Evolutionary conservation across 2,797 vertebrate genomes (phyloP).

Genomic region (Cuculus canorus): DNA sequence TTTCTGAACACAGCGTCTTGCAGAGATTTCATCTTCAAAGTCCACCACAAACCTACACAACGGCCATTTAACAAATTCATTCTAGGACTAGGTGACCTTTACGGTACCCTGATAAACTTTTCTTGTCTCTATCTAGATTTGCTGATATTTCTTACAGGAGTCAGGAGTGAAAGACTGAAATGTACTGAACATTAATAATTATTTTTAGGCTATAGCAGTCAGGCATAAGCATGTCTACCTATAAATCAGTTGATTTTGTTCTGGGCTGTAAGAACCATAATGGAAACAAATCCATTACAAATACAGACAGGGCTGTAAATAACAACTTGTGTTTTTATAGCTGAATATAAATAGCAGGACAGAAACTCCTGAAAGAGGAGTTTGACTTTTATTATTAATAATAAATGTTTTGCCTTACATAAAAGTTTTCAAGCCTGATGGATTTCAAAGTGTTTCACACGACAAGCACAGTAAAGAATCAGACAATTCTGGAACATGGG

Average conservation of each 20-base stretch:
- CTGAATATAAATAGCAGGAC: slow-evolving; percentile 6
- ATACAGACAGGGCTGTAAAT: background rate
- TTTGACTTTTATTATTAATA: slow-evolving; percentile 4
- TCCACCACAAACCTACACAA: background rate
- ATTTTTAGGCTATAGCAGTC: background rate
- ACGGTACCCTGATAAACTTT: background rate
- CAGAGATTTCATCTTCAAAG: background rate
- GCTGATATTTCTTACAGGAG: background rate
- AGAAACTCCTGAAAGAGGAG: background rate
- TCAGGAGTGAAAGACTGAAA: background rate
- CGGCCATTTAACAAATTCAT: background rate
- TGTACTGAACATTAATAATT: background rate
- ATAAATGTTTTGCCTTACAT: background rate
- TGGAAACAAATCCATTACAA: background rate
- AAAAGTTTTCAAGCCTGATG: background rate
- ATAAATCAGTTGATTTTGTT: background rate
- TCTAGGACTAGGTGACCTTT: background rate
- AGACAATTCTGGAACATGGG: background rate
- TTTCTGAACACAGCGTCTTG: background rate
- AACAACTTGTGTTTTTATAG: background rate
- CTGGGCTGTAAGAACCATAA: background rate
- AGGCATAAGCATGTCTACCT: background rate
- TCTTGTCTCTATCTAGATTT: background rate
- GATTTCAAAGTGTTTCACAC: background rate
- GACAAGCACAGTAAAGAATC: background rate